Base-by-base conservation (phyloP, 2,888 invertebrate genomes). In the Diogma glabrata region DNA sequence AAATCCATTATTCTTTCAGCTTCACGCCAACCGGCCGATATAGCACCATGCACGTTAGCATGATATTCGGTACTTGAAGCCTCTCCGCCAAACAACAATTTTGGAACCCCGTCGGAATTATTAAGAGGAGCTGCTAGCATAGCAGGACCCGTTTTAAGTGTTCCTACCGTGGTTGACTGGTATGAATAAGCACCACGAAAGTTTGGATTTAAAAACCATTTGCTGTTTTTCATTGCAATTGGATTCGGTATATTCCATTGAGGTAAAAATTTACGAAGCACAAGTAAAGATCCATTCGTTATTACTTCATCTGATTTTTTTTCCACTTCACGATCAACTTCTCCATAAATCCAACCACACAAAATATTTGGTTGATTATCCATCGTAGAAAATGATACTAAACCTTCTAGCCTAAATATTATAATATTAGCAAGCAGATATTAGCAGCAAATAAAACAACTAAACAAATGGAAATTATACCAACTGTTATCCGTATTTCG, bases 1-100 rank as follows among this genome's bases (percentile, higher is more conserved):
- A n/a, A n/a, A n/a, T n/a, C n/a, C n/a, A 73, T 69, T 20, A 82
- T 62, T 57, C 83, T 71, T 14, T 81, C 71, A 2, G 85, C 86
- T 62, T 86, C 86, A 28, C 86, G 74, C 62, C 77, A 77, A 0
- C 87, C 87, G 12, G 78, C 75, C 61, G 83, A 84, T 1, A 83
- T 66, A 0, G 87, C 87, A 0, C 86, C 86, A 60, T 87, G 84
- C 1, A 81, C 83, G 0, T 81, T 78, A 0, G 77, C 76, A 61
- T 77, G 83, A 60, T 73, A 76, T 57, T 77, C 76, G 45, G 75
- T 74, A 14, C 81, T 79, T 0, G 82, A 78, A 0, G 82, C 79
- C 63, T 84, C 83, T 0, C 83, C 84, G 2, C 79, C 83, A 60
- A 84, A 83, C 56, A 79, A 75, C 1, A 83, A 64, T 0, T 76